Evolutionary conservation across 2,113 vertebrate species (phyloP), one percentile per base, ranked within the genome.

Genomic region (Lycaon pictus): DNA sequence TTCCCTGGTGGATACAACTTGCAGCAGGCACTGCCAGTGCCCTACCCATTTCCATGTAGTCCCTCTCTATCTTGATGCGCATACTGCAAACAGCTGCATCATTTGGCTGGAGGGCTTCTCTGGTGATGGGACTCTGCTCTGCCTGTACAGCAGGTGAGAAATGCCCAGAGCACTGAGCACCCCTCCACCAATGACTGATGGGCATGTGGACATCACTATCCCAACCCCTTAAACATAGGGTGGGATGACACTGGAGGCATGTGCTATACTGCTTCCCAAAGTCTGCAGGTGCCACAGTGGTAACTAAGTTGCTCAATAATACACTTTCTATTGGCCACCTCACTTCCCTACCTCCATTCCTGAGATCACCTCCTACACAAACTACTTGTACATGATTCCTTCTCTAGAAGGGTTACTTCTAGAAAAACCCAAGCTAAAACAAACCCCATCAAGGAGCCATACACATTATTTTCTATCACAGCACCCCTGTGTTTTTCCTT

Each of bases 241-340:
- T 27, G 10, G 27, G 35, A 25, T 11, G 67, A 93, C n/a, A 8
- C 56, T 3, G 11, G 11, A 37, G 35, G 43, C 4, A 0, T 6
- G 48, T 7, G 22, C 35, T 2, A 19, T 19, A 11, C 29, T 1
- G 55, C 25, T 71, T 48, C 27, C 56, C 77, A 23, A 29, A 51
- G 53, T 4, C 69, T 5, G 0, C 35, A 11, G 71, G 55, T 4
- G 11, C 48, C 81, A 15, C 11, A 2, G 43, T 2, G 12, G 60
- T 3, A 5, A 13, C 29, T 4, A 4, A 19, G 15, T 6, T 1
- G 32, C 58, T 29, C 11, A 23, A 2, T 32, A 27, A 63, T 1
- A 1, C 1, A 3, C 5, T 17, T 9, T 56, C 15, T 4, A 1
- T 2, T 7, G 2, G 10, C 7, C 12, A 43, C 51, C 65, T 35